Base-by-base conservation (phyloP, 2,113 vertebrate genomes). In the Oceanites oceanicus region DNA sequence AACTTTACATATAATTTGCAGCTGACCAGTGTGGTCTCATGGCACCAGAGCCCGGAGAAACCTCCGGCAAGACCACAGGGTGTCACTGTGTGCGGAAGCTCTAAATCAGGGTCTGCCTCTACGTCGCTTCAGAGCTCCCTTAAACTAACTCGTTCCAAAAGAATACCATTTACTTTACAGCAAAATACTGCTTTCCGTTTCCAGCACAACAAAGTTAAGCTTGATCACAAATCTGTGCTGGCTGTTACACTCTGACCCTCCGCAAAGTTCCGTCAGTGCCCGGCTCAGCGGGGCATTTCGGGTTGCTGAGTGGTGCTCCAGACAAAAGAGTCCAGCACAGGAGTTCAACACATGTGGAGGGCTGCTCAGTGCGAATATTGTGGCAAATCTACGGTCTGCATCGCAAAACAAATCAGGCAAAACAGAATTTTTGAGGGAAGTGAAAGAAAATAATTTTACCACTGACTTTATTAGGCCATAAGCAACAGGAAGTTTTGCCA, bases 281-380 rank as follows among this genome's bases (percentile, higher is more conserved):
- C 0, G 1, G 10, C 23, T 56, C 25, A 1, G 6, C 7, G 18
- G 62, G 17, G 15, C 2, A 3, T 26, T 13, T 2, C 2, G 19
- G 61, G 42, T 9, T 32, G 36, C 49, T 36, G 30, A 45, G 56
- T 0, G 3, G 7, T 49, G 49, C 9, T 47, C 21, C 42, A 42
- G 80, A 4, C 25, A 77, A 55, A 45, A 3, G 20, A 56, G 21
- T 27, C n/a, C 83, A 66, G 30, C n/a, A 47, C 4, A 16, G 38
- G 29, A 75, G 26, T 3, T 85, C 47, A 45, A 5, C 42, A 34
- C 18, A 4, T 3, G 11, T 36, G 34, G 18, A 40, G 16, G 47
- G 25, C 65, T 40, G 32, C 44, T 70, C 23, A 10, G 34, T 11
- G 30, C 61, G 77, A 52, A 73, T 47, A n/a, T 53, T 45, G 21